Percentiles rank a stretch among this genome's conserved stretches.
These are phyloP conservation scores for Brachionus manjavacas DNA, from an alignment of 1,140 invertebrate species.

Conservation along the genomic window DNA sequence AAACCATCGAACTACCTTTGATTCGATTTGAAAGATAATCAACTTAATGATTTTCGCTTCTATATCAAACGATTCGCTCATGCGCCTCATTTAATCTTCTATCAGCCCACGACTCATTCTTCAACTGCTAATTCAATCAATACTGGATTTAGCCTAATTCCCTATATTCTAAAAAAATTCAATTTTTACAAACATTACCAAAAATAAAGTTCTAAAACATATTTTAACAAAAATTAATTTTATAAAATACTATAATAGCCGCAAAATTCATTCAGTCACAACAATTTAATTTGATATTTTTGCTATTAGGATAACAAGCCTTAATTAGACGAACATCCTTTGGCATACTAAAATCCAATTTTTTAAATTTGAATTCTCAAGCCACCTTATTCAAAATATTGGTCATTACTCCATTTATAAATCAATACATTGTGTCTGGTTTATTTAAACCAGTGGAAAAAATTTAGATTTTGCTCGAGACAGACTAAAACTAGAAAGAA, in stretches of 20 bases:
- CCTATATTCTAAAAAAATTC: neutral
- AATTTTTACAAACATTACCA: neutral
- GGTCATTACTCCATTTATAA: neutral
- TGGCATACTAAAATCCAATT: neutral
- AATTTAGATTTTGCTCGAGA: neutral
- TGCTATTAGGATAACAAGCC: neutral
- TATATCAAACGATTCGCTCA: neutral
- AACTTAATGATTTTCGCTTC: neutral
- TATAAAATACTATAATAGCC: neutral
- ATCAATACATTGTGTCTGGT: neutral
- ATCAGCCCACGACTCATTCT: neutral
- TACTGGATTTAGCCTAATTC: neutral
- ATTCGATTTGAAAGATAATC: neutral
- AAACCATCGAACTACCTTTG: neutral
- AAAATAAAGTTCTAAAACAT: neutral
- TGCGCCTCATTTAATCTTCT: neutral
- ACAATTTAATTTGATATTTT: neutral
- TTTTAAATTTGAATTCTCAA: neutral
- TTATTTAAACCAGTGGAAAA: neutral
- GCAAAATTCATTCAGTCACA: neutral
- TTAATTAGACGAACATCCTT: neutral
- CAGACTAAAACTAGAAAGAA: neutral
- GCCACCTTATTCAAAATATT: neutral
- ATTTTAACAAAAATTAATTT: neutral
- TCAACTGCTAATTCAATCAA: neutral